These are phyloP conservation scores for Acanthosoma haemorrhoidale DNA, from an alignment of 2,888 invertebrate genomes.

Conservation along the genomic window DNA sequence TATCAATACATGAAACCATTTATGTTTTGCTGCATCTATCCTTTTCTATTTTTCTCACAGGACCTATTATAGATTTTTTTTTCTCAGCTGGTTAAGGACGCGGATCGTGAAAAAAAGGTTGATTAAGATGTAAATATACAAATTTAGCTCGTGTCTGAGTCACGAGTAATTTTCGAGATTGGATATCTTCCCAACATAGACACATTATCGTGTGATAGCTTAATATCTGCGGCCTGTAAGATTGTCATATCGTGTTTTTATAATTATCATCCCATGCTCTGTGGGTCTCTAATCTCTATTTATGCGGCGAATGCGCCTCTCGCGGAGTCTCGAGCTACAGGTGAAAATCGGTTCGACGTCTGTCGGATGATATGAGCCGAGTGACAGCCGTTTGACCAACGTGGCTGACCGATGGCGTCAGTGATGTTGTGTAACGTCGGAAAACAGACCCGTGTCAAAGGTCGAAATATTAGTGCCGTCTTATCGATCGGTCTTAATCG, in stretches of 20 bases:
- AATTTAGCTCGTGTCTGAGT: neutral
- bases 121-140: neutral
- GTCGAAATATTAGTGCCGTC: neutral
- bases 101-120: neutral
- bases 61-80: no score
- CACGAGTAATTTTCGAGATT: neutral
- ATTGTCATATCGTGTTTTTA: constrained; percentile 3
- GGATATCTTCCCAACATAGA: neutral
- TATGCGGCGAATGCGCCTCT: neutral
- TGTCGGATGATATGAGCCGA: neutral
- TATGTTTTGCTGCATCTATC: no score
- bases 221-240: constrained; percentile 16
- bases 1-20: no score
- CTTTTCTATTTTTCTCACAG: no score
- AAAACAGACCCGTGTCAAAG: neutral
- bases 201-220: constrained; percentile 13
- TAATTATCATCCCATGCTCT: neutral
- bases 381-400: neutral
- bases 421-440: neutral
- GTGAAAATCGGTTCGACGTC: no score
- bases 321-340: neutral
- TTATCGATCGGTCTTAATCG: neutral
- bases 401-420: neutral
- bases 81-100: no score
- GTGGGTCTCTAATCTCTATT: neutral